phyloP scores from a whole-genome alignment of 2,888 invertebrate species.

The Mesoligia furuncula region DNA sequence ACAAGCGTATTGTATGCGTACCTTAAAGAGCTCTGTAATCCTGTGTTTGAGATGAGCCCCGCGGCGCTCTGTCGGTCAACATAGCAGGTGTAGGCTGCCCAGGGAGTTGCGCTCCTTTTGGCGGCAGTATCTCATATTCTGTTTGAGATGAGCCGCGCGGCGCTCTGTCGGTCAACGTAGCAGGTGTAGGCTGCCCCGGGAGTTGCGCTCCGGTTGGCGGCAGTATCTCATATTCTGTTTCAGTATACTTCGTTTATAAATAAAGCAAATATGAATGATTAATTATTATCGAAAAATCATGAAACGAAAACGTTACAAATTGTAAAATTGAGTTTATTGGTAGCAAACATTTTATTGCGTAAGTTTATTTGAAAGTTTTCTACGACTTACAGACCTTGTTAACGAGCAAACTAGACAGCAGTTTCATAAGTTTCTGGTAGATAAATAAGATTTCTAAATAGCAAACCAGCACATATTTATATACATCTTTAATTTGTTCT shows the following conservation, averaged over 20 bases:
- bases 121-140: too few relatives aligned
- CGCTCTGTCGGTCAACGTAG: slow-evolving; percentile 18
- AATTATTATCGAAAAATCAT: background rate
- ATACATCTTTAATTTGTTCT: slow-evolving; percentile 6
- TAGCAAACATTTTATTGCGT: background rate
- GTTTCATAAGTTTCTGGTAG: background rate
- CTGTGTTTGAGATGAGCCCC: background rate
- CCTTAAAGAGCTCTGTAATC: slow-evolving; percentile 4
- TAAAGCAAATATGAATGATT: background rate
- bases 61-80: slow-evolving; percentile 24
- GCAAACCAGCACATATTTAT: background rate
- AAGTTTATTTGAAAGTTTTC: background rate
- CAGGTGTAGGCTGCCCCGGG: background rate
- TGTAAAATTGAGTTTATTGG: background rate
- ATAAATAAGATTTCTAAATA: background rate
- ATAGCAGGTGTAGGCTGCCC: background rate
- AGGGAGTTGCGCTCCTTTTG: slow-evolving; percentile 8
- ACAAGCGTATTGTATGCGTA: background rate
- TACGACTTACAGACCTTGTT: background rate
- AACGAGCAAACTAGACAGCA: background rate
- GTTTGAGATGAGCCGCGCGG: background rate
- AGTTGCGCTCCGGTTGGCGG: slow-evolving; percentile 9
- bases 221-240: background rate
- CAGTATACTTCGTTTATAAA: background rate
- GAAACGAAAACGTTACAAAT: background rate